Evolutionary conservation across 1,140 invertebrate species (phyloP), one percentile per base, ranked within the genome.

Genomic region (Mya arenaria): DNA sequence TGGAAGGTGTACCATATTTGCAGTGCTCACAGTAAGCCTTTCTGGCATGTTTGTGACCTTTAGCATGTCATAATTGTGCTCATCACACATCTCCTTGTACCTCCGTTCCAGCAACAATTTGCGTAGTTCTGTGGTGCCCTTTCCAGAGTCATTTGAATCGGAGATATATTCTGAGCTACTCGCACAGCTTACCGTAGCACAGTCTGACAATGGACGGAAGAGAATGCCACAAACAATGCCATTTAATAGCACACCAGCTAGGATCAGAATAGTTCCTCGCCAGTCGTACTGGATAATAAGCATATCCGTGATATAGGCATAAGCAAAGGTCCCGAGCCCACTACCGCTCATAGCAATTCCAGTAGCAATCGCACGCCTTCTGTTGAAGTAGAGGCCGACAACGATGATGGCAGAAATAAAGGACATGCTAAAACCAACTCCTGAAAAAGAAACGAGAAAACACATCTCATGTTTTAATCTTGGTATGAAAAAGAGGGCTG

Each of bases 311-410:
- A 93, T 41, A 66, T 91, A 90, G 28, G 89, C 87, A 62, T 92
- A 90, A 0, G 85, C 88, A 75, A 92, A 92, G n/a, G 87, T 89
- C 10, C 92, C 92, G 0, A 92, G 60, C 28, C 92, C 92, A 56
- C 89, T 88, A 4, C 92, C 92, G 69, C 91, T 91, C 36, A 90
- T 89, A 4, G 97, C 96, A 56, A 99, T 96, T 13, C 97, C 97
- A 0, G 97, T 98, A 0, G 97, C 97, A 41, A 99, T 92, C 1
- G 97, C 97, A 73, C 97, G 93, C 95, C 96, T 97, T 92, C 95
- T 96, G 91, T 97, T 96, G 92, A 98, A 99, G 94, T 98, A 98
- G 92, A 97, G 97, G 8, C 97, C 96, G 3, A 97, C 96, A 2
- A 90, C 87, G 32, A 93, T 89, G 25, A 92, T 87, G 39, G 90